A percentile compares a stretch with the other conserved stretches of the same genome.
phyloP scores from a whole-genome alignment of 2,797 vertebrate genomes.

The Fratercula arctica region DNA sequence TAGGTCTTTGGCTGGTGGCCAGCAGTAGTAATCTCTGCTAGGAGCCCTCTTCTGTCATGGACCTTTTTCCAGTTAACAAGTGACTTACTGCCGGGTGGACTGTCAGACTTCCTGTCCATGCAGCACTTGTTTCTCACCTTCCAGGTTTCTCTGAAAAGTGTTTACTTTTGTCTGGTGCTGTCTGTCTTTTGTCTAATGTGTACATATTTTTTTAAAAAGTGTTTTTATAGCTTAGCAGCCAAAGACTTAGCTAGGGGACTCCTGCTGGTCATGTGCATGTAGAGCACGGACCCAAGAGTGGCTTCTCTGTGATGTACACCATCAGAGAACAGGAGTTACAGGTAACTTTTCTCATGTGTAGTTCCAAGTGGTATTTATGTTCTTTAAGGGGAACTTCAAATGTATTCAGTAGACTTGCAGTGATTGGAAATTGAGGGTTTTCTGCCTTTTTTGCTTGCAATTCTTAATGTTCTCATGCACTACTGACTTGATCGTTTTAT shows the following conservation, averaged over 20 bases:
- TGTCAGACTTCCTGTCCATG: background rate
- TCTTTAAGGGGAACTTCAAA: background rate
- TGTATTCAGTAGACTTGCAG: background rate
- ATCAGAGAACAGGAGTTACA: conserved; percentile 54
- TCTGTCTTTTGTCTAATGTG: conserved; percentile 36
- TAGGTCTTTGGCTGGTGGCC: conserved; percentile 47
- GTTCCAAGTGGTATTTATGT: background rate
- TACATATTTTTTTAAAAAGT: conserved; percentile 23
- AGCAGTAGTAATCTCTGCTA: background rate
- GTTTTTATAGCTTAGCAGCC: conserved; percentile 56
- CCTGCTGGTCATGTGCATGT: conserved; percentile 56
- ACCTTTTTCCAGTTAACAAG: background rate
- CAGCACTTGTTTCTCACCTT: background rate
- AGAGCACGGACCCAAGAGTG: conserved; percentile 59
- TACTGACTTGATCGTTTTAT: background rate
- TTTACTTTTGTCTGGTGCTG: background rate
- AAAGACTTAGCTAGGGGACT: conserved; percentile 58
- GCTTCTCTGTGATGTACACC: conserved; percentile 63
- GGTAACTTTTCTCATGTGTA: conserved; percentile 33
- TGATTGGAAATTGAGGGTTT: background rate
- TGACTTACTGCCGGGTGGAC: background rate
- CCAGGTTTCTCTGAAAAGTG: background rate
- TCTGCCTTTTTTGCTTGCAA: background rate
- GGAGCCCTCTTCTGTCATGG: background rate
- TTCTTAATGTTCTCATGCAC: background rate